These are phyloP conservation scores for Sinelater perroti DNA, from an alignment of 2,888 invertebrate genomes.

Conservation along the genomic window DNA sequence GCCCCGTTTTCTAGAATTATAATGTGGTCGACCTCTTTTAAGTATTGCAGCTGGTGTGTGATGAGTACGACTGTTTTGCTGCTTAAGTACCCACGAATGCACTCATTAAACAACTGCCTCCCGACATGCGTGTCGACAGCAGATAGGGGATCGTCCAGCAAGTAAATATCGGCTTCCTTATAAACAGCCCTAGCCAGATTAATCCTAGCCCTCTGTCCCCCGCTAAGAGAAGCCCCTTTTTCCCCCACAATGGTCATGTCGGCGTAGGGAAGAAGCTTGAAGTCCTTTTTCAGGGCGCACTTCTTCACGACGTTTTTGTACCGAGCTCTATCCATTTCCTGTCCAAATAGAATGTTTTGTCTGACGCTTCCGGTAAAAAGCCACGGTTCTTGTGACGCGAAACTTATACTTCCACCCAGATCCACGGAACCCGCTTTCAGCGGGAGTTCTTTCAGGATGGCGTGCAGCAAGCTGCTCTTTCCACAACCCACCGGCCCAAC, in stretches of 20 bases:
- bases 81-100: conserved; percentile 67
- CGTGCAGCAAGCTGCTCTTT: conserved; percentile 69
- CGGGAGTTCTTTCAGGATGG: conserved; percentile 77
- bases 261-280: conserved; percentile 75
- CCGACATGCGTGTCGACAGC: conserved; percentile 80
- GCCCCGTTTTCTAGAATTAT: conserved; percentile 65
- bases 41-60: conserved; percentile 86
- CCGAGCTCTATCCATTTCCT: conserved; percentile 70
- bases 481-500: conserved; percentile 78
- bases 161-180: conserved; percentile 75
- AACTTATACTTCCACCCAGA: conserved; percentile 73
- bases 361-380: conserved; percentile 73
- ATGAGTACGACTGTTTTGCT: conserved; percentile 79
- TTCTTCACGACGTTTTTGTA: conserved; percentile 72
- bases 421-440: conserved; percentile 67
- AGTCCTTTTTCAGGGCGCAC: conserved; percentile 75
- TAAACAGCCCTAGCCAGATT: conserved; percentile 73
- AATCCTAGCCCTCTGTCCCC: conserved; percentile 78
- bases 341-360: conserved; percentile 84
- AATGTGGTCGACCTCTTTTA: conserved; percentile 67
- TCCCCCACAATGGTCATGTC: conserved; percentile 84
- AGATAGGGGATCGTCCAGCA: conserved; percentile 79
- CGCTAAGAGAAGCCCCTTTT: conserved; percentile 75
- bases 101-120: conserved; percentile 74
- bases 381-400: conserved; percentile 88